Percentiles rank a stretch among this genome's conserved stretches.
Conservation (phyloP, 2,888 invertebrate species). For the Lepeophtheirus nordmannii region DNA sequence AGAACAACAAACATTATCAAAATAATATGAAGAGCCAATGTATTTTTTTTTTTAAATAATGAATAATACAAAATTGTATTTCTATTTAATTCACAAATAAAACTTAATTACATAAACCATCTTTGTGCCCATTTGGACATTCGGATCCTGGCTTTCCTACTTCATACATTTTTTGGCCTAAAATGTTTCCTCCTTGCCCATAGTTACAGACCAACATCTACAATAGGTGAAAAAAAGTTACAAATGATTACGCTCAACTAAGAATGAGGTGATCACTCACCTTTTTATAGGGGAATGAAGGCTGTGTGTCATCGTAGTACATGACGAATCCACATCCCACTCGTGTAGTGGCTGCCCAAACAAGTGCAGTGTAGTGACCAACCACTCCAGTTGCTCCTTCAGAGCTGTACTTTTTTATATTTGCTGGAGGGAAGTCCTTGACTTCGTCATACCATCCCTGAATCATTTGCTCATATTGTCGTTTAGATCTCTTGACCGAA, state of each 20-base stretch:
- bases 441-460: slow-evolving; percentile 10
- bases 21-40: no score
- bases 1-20: no score
- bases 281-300: neutral
- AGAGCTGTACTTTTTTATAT: neutral
- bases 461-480: neutral
- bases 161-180: neutral
- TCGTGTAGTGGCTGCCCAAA: neutral
- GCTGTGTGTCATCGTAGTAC: neutral
- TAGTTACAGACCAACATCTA: slow-evolving; percentile 13
- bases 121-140: neutral
- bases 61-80: neutral
- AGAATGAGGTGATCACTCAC: neutral
- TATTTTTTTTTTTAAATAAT: no score
- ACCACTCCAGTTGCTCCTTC: neutral
- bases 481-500: neutral
- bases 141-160: neutral
- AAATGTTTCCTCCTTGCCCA: neutral
- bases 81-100: neutral
- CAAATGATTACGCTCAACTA: neutral
- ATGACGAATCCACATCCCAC: slow-evolving; percentile 4
- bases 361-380: neutral
- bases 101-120: neutral
- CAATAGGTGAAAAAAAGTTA: neutral
- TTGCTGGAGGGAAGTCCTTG: neutral